Percentiles rank a stretch among this genome's conserved stretches.
Conservation (phyloP, 2,113 vertebrate species). For the Tragulus kanchil region DNA sequence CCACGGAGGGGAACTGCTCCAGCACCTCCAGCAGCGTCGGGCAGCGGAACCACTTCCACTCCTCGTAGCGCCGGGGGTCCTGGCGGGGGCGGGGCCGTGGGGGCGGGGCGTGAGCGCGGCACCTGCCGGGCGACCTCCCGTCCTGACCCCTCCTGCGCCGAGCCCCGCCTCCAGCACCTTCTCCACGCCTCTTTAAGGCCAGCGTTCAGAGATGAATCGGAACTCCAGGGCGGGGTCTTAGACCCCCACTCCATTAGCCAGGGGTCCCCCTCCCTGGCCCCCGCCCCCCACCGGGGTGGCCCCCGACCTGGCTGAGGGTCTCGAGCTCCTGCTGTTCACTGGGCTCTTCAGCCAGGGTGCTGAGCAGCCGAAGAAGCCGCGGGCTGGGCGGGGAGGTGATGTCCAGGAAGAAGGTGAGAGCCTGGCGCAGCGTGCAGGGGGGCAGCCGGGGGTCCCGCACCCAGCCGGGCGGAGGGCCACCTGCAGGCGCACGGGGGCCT, state of each 20-base stretch:
- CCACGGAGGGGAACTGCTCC: slow-evolving; percentile 87
- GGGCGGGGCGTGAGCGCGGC: accelerated
- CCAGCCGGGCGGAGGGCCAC: slow-evolving; percentile 84
- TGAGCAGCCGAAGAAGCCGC: slow-evolving; percentile 86
- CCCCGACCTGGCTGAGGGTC: slow-evolving; percentile 87
- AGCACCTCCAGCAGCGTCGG: slow-evolving; percentile 89
- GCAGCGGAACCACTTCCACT: slow-evolving; percentile 91
- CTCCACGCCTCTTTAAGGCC: neutral
- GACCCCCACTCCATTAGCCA: neutral
- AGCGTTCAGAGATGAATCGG: neutral
- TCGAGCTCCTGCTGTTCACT: slow-evolving; percentile 82
- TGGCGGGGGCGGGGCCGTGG: neutral
- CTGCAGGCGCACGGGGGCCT: neutral
- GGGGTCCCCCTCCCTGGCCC: accelerated
- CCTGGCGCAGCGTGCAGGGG: slow-evolving; percentile 88
- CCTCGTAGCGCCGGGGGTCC: slow-evolving; percentile 89
- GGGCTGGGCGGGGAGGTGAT: slow-evolving; percentile 88
- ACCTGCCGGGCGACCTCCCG: too few species aligned
- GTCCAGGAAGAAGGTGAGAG: slow-evolving; percentile 90
- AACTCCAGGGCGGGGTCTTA: neutral
- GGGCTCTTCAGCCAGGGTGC: slow-evolving; percentile 82
- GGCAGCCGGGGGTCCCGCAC: slow-evolving; percentile 86
- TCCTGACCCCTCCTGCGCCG: neutral
- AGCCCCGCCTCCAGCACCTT: neutral
- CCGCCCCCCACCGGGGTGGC: accelerated